Base-by-base conservation (phyloP, 1,140 invertebrate genomes). In the Chionoecetes opilio region DNA sequence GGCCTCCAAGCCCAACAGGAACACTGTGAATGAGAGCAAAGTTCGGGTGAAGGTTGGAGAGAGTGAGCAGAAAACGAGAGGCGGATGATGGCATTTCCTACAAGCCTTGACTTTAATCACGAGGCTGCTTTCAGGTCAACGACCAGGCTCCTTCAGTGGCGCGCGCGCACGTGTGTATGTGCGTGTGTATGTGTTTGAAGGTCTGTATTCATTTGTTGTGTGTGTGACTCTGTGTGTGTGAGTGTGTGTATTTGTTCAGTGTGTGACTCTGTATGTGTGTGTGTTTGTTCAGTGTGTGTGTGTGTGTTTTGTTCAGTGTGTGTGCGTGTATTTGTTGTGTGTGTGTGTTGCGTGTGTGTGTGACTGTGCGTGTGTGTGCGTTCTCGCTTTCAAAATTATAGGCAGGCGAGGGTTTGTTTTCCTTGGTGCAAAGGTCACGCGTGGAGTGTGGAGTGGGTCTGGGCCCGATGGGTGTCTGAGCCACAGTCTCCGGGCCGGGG, bases 281-380 rank as follows among this genome's bases (percentile, higher is more conserved):
- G 85, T 87, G 85, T n/a, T n/a, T n/a, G n/a, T n/a, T n/a, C n/a
- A n/a, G n/a, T 87, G 85, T 87, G 85, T 87, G 46, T 53, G 46
- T 53, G 46, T 53, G 46, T 53, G 37, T 88, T 17, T 88, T 17
- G 38, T 5, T 75, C 5, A n/a, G 8, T n/a, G n/a, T n/a, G n/a
- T n/a, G 63, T n/a, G 63, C 21, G 8, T n/a, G 63, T 46, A 14
- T 46, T 46, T 46, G 41, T 46, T 14, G 5, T n/a, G 26, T 75
- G 63, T 86, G 32, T 35, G 32, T 34, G 32, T 34, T 21, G 86
- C 41, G 37, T 37, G 86, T 88, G 86, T 37, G 37, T 88, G 86
- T 88, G 32, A 41, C 21, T 37, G 34, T 86, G 29, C 32, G 84
- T 35, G 84, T 86, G 84, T 86, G 84, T 31, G 35, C 17, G 35